phyloP scores from a whole-genome alignment of 2,888 invertebrate species.

The Plagodis dolabraria region DNA sequence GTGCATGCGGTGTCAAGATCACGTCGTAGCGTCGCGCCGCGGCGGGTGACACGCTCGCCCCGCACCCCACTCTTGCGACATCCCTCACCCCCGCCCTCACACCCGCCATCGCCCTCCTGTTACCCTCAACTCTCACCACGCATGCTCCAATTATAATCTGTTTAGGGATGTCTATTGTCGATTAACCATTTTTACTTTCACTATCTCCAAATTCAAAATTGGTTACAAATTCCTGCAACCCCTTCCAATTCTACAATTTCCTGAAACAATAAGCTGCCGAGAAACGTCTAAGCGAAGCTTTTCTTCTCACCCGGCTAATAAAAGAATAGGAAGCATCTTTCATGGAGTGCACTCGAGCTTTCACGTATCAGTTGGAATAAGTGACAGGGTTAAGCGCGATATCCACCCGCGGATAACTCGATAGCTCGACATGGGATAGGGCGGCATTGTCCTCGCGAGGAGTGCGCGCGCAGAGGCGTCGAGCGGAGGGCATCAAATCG shows the following conservation, averaged over 20 bases:
- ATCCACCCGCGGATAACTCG: constrained; percentile 75
- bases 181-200: constrained; percentile 56
- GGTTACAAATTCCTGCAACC: constrained; percentile 4
- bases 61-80: constrained; percentile 48
- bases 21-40: constrained; percentile 69
- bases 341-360: constrained; percentile 48
- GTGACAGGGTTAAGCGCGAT: constrained; percentile 68
- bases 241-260: constrained; percentile 14
- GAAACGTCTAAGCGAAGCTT: constrained; percentile 30
- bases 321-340: constrained; percentile 43
- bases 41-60: constrained; percentile 70
- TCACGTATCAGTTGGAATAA: constrained; percentile 57
- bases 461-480: constrained; percentile 81
- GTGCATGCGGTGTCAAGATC: constrained; percentile 82
- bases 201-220: constrained; percentile 20
- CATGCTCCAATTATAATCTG: constrained; percentile 85
- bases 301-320: constrained; percentile 33
- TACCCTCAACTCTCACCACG: constrained; percentile 79
- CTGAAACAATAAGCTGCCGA: constrained; percentile 20
- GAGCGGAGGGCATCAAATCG: constrained; percentile 81
- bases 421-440: constrained; percentile 79
- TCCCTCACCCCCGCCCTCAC: constrained; percentile 46
- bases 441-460: constrained; percentile 74
- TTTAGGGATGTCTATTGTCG: constrained; percentile 82
- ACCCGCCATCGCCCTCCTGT: constrained; percentile 50